Evolutionary conservation across 92 coral and sea anemone species (phyloP).

Genomic region (Zoanthus solanderi): DNA sequence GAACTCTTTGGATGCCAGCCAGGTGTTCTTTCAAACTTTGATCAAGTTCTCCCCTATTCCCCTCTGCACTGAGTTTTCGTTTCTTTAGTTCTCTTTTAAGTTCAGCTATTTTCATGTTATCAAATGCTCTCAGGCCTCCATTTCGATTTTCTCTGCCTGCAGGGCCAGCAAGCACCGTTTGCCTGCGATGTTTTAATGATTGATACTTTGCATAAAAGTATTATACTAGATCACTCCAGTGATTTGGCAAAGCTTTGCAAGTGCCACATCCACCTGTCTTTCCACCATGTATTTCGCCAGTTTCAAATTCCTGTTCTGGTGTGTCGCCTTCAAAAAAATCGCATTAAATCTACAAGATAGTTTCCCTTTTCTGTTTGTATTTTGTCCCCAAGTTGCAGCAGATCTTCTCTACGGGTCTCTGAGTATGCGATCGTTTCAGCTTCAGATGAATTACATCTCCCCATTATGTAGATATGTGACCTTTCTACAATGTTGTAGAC

Average conservation of each 20-base stretch:
- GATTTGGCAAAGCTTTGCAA: constrained; percentile 25
- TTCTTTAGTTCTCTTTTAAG: constrained; percentile 17
- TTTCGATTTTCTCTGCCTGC: constrained; percentile 35
- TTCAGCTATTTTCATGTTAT: constrained; percentile 6
- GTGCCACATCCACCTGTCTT: constrained; percentile 44
- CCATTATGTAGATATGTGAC: constrained; percentile 57
- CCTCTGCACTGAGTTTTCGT: background rate
- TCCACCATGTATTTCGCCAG: constrained; percentile 54
- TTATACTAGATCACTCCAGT: constrained; percentile 31
- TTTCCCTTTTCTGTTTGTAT: background rate
- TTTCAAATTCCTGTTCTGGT: constrained; percentile 55
- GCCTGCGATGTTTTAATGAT: background rate
- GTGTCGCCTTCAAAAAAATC: constrained; percentile 37
- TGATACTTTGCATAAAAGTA: constrained; percentile 20
- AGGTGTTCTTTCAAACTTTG: constrained; percentile 4
- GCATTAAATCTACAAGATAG: constrained; percentile 42
- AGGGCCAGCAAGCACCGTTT: constrained; percentile 40
- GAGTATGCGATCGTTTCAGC: constrained; percentile 53
- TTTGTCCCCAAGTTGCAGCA: constrained; percentile 25
- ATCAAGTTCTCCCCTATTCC: constrained; percentile 7
- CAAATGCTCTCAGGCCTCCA: constrained; percentile 40
- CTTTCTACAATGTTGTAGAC: constrained; percentile 52
- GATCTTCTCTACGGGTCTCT: constrained; percentile 47
- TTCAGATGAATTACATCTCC: constrained; percentile 54
- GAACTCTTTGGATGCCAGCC: constrained; percentile 18